Percentiles rank a stretch among this genome's conserved stretches.
These are phyloP conservation scores for Trachythela sp. DNA, from an alignment of 64 coral and sea anemone species.

Conservation along the genomic window DNA sequence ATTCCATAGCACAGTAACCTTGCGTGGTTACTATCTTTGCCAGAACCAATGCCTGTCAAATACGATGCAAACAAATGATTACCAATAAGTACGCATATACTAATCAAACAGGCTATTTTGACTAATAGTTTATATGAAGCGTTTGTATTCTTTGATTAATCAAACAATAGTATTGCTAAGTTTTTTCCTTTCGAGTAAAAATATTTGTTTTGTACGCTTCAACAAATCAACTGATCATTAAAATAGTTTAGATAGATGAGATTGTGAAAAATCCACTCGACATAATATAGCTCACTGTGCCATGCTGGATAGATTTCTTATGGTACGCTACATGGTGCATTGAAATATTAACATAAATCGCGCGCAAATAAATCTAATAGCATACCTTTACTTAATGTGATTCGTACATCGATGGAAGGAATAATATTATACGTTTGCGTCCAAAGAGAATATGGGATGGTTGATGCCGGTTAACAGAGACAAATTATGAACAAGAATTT, in stretches of 20 bases:
- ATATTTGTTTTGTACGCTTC: conserved; percentile 21
- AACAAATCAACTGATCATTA: conserved; percentile 15
- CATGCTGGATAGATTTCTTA: background rate
- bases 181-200: background rate
- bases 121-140: background rate
- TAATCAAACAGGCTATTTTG: background rate
- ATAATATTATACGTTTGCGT: background rate
- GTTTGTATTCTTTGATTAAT: background rate
- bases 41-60: background rate
- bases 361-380: background rate
- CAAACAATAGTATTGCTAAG: background rate
- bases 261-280: background rate
- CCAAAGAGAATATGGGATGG: background rate
- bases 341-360: background rate
- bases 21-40: background rate
- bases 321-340: background rate
- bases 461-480: background rate
- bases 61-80: background rate
- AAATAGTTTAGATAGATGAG: conserved; percentile 22
- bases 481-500: background rate
- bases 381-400: background rate
- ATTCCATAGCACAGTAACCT: too few species aligned
- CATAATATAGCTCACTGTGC: background rate
- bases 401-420: background rate
- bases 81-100: background rate